These are phyloP conservation scores for Epinephelus awoara DNA, from an alignment of 2,797 vertebrate species.

Conservation along the genomic window DNA sequence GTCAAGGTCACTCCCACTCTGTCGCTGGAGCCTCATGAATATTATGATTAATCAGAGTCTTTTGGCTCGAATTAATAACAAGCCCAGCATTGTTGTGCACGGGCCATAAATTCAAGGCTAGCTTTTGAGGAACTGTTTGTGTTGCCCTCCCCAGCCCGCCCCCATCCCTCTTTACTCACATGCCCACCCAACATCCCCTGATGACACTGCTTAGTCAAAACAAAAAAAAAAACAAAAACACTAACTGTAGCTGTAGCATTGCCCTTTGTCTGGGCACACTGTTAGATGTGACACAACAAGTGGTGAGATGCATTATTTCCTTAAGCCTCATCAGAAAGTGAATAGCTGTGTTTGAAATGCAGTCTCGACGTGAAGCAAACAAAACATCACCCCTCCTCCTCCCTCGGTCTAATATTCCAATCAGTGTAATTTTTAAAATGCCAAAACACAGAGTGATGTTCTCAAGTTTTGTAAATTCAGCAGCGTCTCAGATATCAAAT, in stretches of 20 bases:
- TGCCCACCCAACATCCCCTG: slow-evolving; percentile 36
- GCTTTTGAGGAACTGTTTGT: slow-evolving; percentile 65
- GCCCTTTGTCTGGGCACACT: slow-evolving; percentile 28
- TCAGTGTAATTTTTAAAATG: slow-evolving; percentile 12
- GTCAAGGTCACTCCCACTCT: slow-evolving; percentile 84
- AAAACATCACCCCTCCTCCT: not conserved
- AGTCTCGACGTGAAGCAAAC: slow-evolving; percentile 19
- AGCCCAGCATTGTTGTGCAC: slow-evolving; percentile 67
- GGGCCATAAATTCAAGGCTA: slow-evolving; percentile 63
- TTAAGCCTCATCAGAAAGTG: slow-evolving; percentile 17
- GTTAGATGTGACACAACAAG: slow-evolving; percentile 31
- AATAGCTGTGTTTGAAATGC: slow-evolving; percentile 2
- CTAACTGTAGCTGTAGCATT: slow-evolving; percentile 21
- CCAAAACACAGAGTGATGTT: not conserved
- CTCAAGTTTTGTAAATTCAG: slow-evolving; percentile 1
- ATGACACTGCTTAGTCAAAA: slow-evolving; percentile 56
- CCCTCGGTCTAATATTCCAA: not conserved
- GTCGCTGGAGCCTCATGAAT: slow-evolving; percentile 82
- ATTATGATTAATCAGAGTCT: slow-evolving; percentile 84
- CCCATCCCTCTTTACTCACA: slow-evolving; percentile 29
- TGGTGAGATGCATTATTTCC: slow-evolving; percentile 18
- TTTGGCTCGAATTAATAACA: slow-evolving; percentile 81
- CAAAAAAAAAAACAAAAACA: slow-evolving; percentile 28
- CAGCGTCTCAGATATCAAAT: not conserved
- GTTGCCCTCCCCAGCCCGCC: slow-evolving; percentile 33